Evolutionary conservation across 2,113 vertebrate species (phyloP), one percentile per base, ranked within the genome.

Genomic region (Campylomormyrus tamandua): DNA sequence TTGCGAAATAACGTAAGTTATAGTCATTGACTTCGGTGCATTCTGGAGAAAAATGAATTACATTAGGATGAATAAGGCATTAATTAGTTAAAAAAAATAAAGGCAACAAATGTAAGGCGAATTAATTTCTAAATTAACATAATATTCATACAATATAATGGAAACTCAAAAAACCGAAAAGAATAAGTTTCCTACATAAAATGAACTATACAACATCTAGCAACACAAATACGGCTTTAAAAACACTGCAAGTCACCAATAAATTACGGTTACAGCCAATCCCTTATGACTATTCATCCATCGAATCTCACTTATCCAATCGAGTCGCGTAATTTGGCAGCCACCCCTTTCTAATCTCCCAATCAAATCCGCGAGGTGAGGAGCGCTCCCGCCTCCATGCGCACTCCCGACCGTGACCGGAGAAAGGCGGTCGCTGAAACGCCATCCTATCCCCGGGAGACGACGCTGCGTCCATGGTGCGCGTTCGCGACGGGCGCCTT

Each of bases 391-490:
- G 53, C 31, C 86, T 70, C 35, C 24, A 46, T 88, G 86, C 90
- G 70, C 90, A 58, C 49, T 88, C 62, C 49, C 62, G 90, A 87
- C 24, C 17, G 58, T 45, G 48, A 35, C 9, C 45, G 19, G 35
- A 35, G 35, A 62, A 35, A 62, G 89, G 17, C 45, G n/a, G 42
- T 19, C 19, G 58, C 58, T 24, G 35, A 24, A 80, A 52, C 46
- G 13, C 90, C 39, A 35, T 27, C 49, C 19, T 90, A 21, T 13
- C 39, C 90, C 90, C 70, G 77, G 87, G 85, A 88, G 24, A 27
- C 39, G 10, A 21, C 84, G n/a, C 84, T n/a, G 50, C 50, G 46
- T 52, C 3, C 21, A 53, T 53, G 27, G 85, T n/a, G 85, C 85
- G 85, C 85, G 62, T 77, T 86, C 31, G 35, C 48, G 58, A 15